Conservation (phyloP, 2,797 vertebrate species). For the Scyliorhinus canicula region DNA sequence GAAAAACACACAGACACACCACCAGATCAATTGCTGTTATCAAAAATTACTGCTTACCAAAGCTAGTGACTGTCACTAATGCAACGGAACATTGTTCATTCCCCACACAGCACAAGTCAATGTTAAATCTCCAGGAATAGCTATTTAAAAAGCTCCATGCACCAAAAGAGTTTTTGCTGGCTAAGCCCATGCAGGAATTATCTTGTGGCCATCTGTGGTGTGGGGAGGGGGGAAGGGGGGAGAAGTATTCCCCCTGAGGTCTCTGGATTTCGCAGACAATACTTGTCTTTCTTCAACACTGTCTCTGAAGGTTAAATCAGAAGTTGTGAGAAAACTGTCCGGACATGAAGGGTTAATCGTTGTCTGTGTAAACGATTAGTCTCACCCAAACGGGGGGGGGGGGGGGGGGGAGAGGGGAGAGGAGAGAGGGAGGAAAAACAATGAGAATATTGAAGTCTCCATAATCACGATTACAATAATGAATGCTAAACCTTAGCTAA, state of each 20-base stretch:
- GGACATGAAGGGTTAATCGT: not conserved
- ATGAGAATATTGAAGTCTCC: not conserved
- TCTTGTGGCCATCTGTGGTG: not conserved
- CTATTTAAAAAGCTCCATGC: not conserved
- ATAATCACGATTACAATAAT: constrained; percentile 9
- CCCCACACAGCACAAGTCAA: not conserved
- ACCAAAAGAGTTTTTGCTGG: not conserved
- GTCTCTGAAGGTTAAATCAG: not conserved
- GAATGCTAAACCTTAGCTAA: not conserved
- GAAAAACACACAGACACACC: not conserved
- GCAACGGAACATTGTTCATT: not conserved
- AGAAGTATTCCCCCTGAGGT: too few relatives aligned
- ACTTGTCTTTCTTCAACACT: not conserved
- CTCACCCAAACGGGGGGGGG: not conserved
- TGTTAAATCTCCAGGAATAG: not conserved
- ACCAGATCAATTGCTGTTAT: constrained; percentile 9
- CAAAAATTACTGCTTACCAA: constrained; percentile 22
- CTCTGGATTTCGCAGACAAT: not conserved
- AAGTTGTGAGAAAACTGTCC: not conserved
- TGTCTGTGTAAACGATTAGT: not conserved
- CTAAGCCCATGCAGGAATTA: not conserved
- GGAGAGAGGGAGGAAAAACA: too few relatives aligned
- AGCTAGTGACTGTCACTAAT: not conserved
- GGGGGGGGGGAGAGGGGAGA: not conserved
- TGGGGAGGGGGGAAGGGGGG: too few relatives aligned